Evolutionary conservation across 2,113 vertebrate genomes (phyloP), one percentile per base, ranked within the genome.

Genomic region (Chrysemys picta): DNA sequence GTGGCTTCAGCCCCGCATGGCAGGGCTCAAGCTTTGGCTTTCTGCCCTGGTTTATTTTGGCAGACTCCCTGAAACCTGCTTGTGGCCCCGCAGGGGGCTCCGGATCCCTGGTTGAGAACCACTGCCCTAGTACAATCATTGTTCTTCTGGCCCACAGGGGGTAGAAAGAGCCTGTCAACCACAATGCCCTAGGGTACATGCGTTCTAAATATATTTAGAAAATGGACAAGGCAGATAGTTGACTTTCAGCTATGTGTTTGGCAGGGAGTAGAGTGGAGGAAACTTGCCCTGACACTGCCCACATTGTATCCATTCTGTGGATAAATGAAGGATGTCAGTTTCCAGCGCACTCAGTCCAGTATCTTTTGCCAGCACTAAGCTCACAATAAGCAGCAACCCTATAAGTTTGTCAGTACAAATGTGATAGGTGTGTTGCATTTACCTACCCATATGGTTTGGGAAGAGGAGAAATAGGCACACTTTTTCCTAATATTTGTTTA

Each of bases 401-500:
- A 0, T 84, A 65, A 13, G 27, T 62, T 65, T 35, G 62, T 65
- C 31, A 65, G 62, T 65, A 35, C 14, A 65, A 65, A 65, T 81
- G 24, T 52, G 88, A 5, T 25, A 38, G 7, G 11, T 45, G n/a
- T 69, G 75, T 88, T 87, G 65, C 80, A 88, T 94, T 27, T 3
- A 9, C 0, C 35, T 3, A 8, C 89, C 96, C 89, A 8, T 35
- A 10, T 72, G 42, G 25, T 82, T 95, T 91, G 49, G 83, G 35
- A 49, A 49, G 69, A 88, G 94, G 78, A 89, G 79, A 50, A 45
- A 56, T 85, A n/a, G 89, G 62, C 69, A 42, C 42, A 24, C 24
- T 31, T 89, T 95, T 89, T 89, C 38, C 85, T 76, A 76, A 53
- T 85, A 42, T 82, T 75, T 54, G n/a, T 78, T 91, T 84, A 88